Evolutionary conservation across 2,113 vertebrate species (phyloP).

Genomic region (Prunella himalayana): DNA sequence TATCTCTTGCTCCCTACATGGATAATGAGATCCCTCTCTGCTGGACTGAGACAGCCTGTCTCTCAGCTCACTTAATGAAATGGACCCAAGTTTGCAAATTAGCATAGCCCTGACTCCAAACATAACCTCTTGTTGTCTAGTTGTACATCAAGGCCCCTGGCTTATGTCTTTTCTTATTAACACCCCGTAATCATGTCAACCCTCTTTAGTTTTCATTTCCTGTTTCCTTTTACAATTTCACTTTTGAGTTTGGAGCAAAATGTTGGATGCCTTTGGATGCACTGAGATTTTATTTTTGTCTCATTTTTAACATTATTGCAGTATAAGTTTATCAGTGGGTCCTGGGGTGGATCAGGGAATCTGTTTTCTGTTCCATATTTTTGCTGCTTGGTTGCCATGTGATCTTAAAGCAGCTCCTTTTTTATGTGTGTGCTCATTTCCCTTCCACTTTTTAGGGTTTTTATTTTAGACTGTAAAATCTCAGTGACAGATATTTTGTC

Average conservation of each 20-base stretch:
- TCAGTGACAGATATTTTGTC: neutral
- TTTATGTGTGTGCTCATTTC: neutral
- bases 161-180: conserved; percentile 83
- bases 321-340: neutral
- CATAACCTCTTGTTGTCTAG: conserved; percentile 80
- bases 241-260: neutral
- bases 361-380: neutral
- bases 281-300: neutral
- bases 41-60: conserved; percentile 85
- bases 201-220: conserved; percentile 72
- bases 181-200: conserved; percentile 76
- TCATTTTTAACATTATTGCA: neutral
- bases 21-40: conserved; percentile 84
- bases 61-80: conserved; percentile 83
- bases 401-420: neutral
- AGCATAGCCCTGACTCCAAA: conserved; percentile 75
- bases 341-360: neutral
- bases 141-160: conserved; percentile 79
- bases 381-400: neutral
- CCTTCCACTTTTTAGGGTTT: neutral
- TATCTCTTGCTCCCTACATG: conserved; percentile 82
- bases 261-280: conserved; percentile 11
- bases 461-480: neutral
- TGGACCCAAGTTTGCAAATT: conserved; percentile 79
- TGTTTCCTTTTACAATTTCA: conserved; percentile 64